Evolutionary conservation across 2,113 vertebrate species (phyloP).

Genomic region (Gallinago jamesoni): DNA sequence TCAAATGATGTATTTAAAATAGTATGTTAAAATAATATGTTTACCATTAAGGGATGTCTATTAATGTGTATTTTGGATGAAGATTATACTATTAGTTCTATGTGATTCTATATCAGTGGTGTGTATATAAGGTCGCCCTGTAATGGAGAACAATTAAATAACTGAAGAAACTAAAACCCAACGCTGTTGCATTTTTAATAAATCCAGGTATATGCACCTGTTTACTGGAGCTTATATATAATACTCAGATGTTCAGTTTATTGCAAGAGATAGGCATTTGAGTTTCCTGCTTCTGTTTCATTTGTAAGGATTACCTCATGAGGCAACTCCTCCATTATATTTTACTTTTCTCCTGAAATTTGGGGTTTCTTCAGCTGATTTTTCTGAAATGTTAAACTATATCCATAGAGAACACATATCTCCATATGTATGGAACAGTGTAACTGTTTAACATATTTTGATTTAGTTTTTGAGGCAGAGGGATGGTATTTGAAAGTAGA

Average conservation of each 20-base stretch:
- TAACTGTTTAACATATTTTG: not conserved
- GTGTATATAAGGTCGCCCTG: not conserved
- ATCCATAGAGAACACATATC: not conserved
- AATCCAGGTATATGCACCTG: not conserved
- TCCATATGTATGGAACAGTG: not conserved
- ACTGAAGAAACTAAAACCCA: not conserved
- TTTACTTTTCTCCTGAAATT: not conserved
- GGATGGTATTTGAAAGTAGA: not conserved
- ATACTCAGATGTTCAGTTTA: not conserved
- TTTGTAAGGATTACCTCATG: not conserved
- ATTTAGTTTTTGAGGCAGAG: not conserved
- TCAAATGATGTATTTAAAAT: not conserved
- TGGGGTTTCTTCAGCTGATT: not conserved
- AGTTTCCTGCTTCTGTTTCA: not conserved
- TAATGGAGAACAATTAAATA: not conserved
- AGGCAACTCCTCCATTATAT: not conserved
- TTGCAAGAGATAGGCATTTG: not conserved
- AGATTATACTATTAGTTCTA: not conserved
- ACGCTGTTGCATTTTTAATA: not conserved
- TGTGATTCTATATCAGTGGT: not conserved
- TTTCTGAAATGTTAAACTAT: not conserved
- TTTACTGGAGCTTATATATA: not conserved
- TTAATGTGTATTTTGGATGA: not conserved
- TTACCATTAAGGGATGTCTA: not conserved
- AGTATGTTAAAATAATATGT: not conserved